These are phyloP conservation scores for Camponotus pennsylvanicus DNA, from an alignment of 1,140 invertebrate genomes.

Conservation along the genomic window DNA sequence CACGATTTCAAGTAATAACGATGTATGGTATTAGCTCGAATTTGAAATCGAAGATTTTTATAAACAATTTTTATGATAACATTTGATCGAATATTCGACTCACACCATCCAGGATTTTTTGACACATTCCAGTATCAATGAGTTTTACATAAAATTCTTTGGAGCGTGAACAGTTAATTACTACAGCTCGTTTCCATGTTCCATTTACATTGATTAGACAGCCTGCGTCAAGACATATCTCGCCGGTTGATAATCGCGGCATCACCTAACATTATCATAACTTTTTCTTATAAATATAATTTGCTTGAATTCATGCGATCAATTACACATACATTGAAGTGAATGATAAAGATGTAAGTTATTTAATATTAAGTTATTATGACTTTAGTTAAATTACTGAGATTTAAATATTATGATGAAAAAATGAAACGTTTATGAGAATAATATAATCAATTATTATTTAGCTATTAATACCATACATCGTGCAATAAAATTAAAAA, in stretches of 20 bases:
- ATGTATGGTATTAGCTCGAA: slow-evolving; percentile 57
- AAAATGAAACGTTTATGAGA: not conserved
- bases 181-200: slow-evolving; percentile 82
- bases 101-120: slow-evolving; percentile 82
- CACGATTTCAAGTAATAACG: slow-evolving; percentile 1
- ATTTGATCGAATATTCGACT: slow-evolving; percentile 76
- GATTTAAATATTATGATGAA: slow-evolving; percentile 1
- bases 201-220: slow-evolving; percentile 82
- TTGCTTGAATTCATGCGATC: slow-evolving; percentile 37
- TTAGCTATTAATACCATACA: slow-evolving; percentile 79
- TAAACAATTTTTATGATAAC: slow-evolving; percentile 45
- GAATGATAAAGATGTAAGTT: slow-evolving; percentile 1
- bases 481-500: slow-evolving; percentile 75
- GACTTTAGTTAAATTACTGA: slow-evolving; percentile 11
- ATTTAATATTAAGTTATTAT: slow-evolving; percentile 34
- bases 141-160: slow-evolving; percentile 82
- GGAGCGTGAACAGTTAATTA: slow-evolving; percentile 78
- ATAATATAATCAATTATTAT: slow-evolving; percentile 18
- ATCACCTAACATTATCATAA: slow-evolving; percentile 83
- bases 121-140: slow-evolving; percentile 87
- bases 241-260: slow-evolving; percentile 79
- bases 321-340: slow-evolving; percentile 27
- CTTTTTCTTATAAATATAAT: slow-evolving; percentile 71
- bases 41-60: not conserved
- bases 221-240: slow-evolving; percentile 82